Conservation (phyloP, 2,113 vertebrate species). For the Channa argus region DNA sequence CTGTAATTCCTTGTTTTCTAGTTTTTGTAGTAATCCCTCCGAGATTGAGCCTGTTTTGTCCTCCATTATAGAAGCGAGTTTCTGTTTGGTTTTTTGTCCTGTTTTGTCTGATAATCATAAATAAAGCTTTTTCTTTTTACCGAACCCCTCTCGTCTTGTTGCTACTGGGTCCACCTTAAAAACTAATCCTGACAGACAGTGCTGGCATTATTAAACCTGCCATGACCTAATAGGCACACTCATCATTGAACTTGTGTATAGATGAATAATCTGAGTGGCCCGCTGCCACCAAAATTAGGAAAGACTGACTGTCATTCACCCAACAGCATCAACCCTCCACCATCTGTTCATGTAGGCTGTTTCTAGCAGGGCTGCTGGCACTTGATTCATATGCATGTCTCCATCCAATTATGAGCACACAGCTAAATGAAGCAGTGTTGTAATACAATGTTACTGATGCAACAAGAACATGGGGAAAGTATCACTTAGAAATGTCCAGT, state of each 20-base stretch:
- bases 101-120: too few relatives aligned
- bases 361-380: conserved; percentile 41
- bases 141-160: too few relatives aligned
- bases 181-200: neutral
- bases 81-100: too few relatives aligned
- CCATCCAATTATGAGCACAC: conserved; percentile 34
- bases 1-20: too few relatives aligned
- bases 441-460: conserved; percentile 24
- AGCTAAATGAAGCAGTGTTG: conserved; percentile 16
- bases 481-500: neutral
- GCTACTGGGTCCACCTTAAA: too few relatives aligned
- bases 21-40: too few relatives aligned
- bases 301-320: conserved; percentile 47
- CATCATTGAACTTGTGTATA: conserved; percentile 17
- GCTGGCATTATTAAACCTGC: neutral
- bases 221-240: conserved; percentile 2
- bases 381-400: conserved; percentile 39
- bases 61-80: too few relatives aligned
- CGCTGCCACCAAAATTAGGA: conserved; percentile 40
- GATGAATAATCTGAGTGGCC: conserved; percentile 38
- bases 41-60: too few relatives aligned
- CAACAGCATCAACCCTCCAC: conserved; percentile 26
- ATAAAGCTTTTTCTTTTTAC: too few relatives aligned
- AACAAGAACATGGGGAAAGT: neutral
- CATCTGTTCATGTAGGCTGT: conserved; percentile 58